Conservation (phyloP, 2,888 invertebrate genomes). For the Apodemia zela region DNA sequence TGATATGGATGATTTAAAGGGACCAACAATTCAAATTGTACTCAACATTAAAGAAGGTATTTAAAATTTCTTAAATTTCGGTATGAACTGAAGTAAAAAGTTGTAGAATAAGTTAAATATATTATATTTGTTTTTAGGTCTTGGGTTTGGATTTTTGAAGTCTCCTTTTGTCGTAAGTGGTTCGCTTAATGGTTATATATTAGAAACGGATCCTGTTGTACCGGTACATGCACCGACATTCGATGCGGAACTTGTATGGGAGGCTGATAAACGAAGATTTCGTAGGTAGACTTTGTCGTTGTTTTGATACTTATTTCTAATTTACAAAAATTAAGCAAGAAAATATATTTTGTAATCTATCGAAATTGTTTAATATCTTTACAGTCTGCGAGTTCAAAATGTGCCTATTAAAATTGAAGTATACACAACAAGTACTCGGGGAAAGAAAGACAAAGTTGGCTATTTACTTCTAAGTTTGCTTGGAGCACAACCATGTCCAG, state of each 20-base stretch:
- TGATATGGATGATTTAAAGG: conserved; percentile 82
- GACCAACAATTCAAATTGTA: conserved; percentile 83
- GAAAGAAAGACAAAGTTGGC: conserved; percentile 83
- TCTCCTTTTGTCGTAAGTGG: conserved; percentile 80
- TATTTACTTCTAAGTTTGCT: conserved; percentile 85
- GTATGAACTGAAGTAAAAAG: neutral
- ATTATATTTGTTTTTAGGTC: conserved; percentile 59
- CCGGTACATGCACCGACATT: conserved; percentile 82
- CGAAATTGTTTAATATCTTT: conserved; percentile 32
- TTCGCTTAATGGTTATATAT: conserved; percentile 82
- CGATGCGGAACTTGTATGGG: conserved; percentile 89
- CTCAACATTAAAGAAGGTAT: conserved; percentile 84
- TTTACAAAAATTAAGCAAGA: too few relatives aligned
- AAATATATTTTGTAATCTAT: neutral
- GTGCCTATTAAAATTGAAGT: conserved; percentile 87
- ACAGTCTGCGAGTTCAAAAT: conserved; percentile 86
- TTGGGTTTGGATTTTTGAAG: conserved; percentile 78
- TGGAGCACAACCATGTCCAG: conserved; percentile 84
- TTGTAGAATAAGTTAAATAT: neutral
- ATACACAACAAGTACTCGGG: conserved; percentile 74
- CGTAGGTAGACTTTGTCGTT: conserved; percentile 71
- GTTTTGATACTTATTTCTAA: neutral
- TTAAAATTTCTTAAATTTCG: conserved; percentile 12
- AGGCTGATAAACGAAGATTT: conserved; percentile 85
- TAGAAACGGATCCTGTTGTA: conserved; percentile 84